Percentiles rank a stretch among this genome's conserved stretches.
These are phyloP conservation scores for Phoenicopterus ruber DNA, from an alignment of 2,113 vertebrate species.

Conservation along the genomic window DNA sequence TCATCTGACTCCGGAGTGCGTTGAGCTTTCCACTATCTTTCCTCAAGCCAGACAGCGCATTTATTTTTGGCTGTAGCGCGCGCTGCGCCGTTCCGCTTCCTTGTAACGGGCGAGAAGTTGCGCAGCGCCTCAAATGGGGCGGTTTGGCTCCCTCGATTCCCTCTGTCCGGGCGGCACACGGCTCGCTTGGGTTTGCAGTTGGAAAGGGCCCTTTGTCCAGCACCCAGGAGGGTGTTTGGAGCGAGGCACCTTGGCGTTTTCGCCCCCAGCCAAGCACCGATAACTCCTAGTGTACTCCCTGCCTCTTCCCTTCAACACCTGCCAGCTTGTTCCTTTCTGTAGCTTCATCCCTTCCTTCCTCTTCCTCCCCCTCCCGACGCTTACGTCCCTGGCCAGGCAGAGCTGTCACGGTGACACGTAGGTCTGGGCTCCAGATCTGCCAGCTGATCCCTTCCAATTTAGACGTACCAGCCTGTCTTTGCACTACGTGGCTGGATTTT, in stretches of 20 bases:
- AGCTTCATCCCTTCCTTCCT: neutral
- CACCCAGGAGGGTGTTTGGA: neutral
- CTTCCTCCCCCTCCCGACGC: neutral
- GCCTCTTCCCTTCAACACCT: neutral
- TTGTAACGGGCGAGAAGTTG: neutral
- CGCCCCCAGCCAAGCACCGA: neutral
- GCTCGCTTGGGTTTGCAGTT: neutral
- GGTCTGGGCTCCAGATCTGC: neutral
- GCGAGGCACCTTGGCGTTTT: neutral
- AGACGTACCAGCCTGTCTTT: neutral
- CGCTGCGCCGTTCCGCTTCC: neutral
- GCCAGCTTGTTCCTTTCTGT: neutral
- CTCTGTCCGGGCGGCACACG: neutral
- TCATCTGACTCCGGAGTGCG: neutral
- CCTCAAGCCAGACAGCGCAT: neutral
- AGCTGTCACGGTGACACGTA: neutral
- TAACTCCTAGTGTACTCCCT: neutral
- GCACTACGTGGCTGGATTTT: neutral
- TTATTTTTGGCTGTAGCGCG: neutral
- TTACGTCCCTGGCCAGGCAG: neutral
- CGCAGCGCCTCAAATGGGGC: accelerated
- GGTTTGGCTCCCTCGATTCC: neutral
- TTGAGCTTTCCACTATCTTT: neutral
- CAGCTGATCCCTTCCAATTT: neutral
- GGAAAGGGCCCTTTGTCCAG: neutral